phyloP scores from a whole-genome alignment of 1,140 invertebrate species.

The Drosophila leontia region DNA sequence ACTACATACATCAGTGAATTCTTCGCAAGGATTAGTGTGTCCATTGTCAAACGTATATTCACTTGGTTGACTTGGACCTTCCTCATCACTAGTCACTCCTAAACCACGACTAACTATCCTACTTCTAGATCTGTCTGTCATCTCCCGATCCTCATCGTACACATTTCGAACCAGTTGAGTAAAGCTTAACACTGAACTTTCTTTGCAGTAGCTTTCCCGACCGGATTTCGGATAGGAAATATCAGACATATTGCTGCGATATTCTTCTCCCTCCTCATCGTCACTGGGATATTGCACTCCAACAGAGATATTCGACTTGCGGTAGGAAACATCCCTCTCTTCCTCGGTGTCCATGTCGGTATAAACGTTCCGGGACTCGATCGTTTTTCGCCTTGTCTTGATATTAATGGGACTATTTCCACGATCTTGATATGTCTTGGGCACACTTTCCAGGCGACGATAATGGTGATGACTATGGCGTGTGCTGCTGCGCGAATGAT shows the following conservation, averaged over 20 bases:
- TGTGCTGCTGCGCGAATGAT: slow-evolving; percentile 14
- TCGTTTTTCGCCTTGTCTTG: slow-evolving; percentile 5
- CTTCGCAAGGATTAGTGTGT: background rate
- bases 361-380: background rate
- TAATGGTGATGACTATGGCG: slow-evolving; percentile 24
- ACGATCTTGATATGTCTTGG: slow-evolving; percentile 60
- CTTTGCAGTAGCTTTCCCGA: background rate
- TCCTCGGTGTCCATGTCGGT: background rate
- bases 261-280: slow-evolving; percentile 13
- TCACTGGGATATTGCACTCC: slow-evolving; percentile 63
- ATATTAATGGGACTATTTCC: slow-evolving; percentile 63
- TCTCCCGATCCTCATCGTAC: background rate
- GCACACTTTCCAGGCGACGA: slow-evolving; percentile 8
- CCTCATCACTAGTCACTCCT: background rate
- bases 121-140: background rate
- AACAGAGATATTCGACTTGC: slow-evolving; percentile 20
- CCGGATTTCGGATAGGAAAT: background rate
- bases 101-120: too few species aligned
- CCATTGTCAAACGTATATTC: background rate
- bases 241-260: background rate
- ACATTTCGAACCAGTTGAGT: background rate
- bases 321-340: background rate
- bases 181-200: background rate
- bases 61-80: background rate
- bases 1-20: background rate